phyloP scores from a whole-genome alignment of 2,797 vertebrate genomes.

The Fundulus diaphanus region DNA sequence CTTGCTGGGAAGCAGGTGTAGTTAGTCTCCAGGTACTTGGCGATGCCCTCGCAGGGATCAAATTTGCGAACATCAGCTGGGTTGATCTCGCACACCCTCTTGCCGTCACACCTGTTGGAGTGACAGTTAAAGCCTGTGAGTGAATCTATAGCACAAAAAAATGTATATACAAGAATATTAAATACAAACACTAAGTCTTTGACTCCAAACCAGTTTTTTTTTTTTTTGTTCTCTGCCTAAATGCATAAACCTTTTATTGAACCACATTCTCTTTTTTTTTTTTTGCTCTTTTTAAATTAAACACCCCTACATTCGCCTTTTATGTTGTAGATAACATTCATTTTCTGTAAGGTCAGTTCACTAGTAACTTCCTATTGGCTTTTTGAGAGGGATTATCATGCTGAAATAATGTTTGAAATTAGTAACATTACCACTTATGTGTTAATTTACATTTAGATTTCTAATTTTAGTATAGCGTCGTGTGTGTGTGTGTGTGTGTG shows the following conservation, averaged over 20 bases:
- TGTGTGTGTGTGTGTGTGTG: no score
- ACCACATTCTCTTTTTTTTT: background rate
- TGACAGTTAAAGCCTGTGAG: background rate
- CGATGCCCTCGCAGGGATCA: conserved; percentile 38
- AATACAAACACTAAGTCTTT: background rate
- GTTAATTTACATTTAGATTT: no score
- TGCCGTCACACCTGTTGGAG: conserved; percentile 62
- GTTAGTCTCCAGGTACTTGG: conserved; percentile 65
- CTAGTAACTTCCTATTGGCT: background rate
- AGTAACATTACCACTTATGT: background rate
- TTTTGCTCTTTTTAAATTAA: background rate
- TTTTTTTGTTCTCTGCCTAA: background rate
- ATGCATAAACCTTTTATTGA: background rate
- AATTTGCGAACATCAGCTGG: background rate
- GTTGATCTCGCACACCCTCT: conserved; percentile 49
- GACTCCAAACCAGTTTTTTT: background rate
- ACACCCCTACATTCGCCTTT: background rate
- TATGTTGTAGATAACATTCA: background rate
- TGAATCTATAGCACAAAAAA: background rate
- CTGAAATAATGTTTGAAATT: background rate
- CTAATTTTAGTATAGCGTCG: no score
- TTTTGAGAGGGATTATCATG: background rate
- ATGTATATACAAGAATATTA: background rate
- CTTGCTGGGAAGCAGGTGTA: conserved; percentile 59
- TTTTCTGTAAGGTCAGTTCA: background rate